A percentile compares a stretch with the other conserved stretches of the same genome.
Conservation (phyloP, 2,113 vertebrate species). For the Trematomus loennbergii region DNA sequence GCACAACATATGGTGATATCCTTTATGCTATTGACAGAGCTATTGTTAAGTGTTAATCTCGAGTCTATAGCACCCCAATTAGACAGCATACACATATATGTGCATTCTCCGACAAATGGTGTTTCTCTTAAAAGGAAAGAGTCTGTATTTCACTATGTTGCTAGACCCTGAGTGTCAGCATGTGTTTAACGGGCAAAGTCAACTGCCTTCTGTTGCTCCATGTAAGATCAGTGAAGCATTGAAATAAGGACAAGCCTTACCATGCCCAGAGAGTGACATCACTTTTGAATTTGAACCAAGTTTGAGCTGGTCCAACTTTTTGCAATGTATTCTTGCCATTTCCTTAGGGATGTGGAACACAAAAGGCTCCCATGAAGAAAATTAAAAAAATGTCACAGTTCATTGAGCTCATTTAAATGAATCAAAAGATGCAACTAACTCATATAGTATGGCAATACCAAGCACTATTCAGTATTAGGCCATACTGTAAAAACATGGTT, state of each 20-base stretch:
- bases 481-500: slow-evolving; percentile 35
- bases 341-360: slow-evolving; percentile 66
- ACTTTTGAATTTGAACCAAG: slow-evolving; percentile 53
- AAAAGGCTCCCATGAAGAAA: slow-evolving; percentile 75
- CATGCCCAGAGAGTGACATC: slow-evolving; percentile 44
- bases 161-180: neutral
- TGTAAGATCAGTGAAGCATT: slow-evolving; percentile 17
- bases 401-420: slow-evolving; percentile 78
- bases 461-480: slow-evolving; percentile 25
- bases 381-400: slow-evolving; percentile 78
- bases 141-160: neutral
- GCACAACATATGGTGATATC: slow-evolving; percentile 22
- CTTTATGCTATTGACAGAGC: neutral
- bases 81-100: neutral
- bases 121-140: neutral
- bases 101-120: neutral
- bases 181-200: neutral
- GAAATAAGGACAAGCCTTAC: slow-evolving; percentile 34
- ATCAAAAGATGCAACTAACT: slow-evolving; percentile 74
- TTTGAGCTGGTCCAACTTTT: slow-evolving; percentile 61
- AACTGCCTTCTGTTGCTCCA: neutral
- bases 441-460: slow-evolving; percentile 45
- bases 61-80: neutral
- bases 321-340: slow-evolving; percentile 62
- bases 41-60: slow-evolving; percentile 19